Evolutionary conservation across 2,113 vertebrate genomes (phyloP), one percentile per base, ranked within the genome.

Genomic region (Rhea americana): DNA sequence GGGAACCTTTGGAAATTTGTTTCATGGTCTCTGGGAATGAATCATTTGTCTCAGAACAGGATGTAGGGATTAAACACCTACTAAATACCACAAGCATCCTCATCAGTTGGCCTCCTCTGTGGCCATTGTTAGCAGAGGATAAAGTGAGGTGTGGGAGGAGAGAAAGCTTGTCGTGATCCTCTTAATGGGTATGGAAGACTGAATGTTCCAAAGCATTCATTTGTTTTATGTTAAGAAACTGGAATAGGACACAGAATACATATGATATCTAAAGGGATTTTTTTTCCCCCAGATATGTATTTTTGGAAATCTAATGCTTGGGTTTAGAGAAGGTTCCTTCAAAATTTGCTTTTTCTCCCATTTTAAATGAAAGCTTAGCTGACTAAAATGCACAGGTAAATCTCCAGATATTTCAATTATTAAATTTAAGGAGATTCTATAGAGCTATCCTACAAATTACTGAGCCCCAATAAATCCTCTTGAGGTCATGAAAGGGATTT

Each of bases 221-320:
- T 86, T 37, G 21, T 78, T 88, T 96, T 93, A 78, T 88, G 72
- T 87, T 75, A 91, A 88, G 58, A 71, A 19, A 50, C 30, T 48
- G 26, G 61, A 82, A 81, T 78, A 86, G 18, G 13, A 50, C 45
- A 61, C 71, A 24, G 85, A 87, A 65, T 71, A 83, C 56, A 62
- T 87, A 25, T 68, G 81, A 70, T 83, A 93, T 73, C 45, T 84
- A 78, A 84, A 94, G 86, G 20, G 20, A 91, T 83, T 93, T 68
- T 95, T 93, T 92, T 58, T 53, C 13, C 13, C 61, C 73, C 62
- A 84, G 66, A 22, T 30, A 75, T 78, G 9, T 81, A 72, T 87
- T 93, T 93, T 90, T 92, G 30, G 71, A 95, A 96, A 86, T 18
- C 25, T 89, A 80, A 72, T 78, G 78, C 79, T 68, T 90, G 11